These are phyloP conservation scores for Temnothorax curvispinosus DNA, from an alignment of 1,140 invertebrate species.

Conservation along the genomic window DNA sequence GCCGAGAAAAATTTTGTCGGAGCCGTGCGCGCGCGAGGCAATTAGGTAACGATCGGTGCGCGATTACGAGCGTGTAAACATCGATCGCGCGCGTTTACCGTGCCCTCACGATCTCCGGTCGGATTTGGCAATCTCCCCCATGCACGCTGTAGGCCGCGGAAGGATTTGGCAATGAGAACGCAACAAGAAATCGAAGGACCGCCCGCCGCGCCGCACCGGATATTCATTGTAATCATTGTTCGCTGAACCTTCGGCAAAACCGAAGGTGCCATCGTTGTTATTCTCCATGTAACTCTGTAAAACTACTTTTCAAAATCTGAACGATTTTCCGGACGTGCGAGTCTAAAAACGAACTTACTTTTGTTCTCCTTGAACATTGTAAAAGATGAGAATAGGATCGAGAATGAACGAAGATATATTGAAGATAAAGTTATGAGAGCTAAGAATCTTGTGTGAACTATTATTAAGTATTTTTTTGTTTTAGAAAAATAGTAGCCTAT, in stretches of 20 bases:
- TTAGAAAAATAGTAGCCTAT: neutral
- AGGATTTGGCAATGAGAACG: slow-evolving; percentile 44
- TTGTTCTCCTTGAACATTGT: neutral
- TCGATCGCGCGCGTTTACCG: neutral
- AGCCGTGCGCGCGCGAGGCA: neutral
- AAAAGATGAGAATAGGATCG: neutral
- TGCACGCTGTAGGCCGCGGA: neutral
- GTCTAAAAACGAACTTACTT: neutral
- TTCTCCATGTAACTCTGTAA: neutral
- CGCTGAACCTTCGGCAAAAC: neutral
- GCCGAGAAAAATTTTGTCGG: neutral
- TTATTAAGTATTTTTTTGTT: neutral
- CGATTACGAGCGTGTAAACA: slow-evolving; percentile 21
- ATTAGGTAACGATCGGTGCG: slow-evolving; percentile 4
- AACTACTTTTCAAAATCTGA: neutral
- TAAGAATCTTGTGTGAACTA: neutral
- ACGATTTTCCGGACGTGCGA: neutral
- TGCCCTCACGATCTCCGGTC: slow-evolving; percentile 3
- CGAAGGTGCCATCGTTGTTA: neutral
- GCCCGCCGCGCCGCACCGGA: neutral
- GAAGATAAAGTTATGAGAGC: neutral
- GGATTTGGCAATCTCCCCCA: slow-evolving; percentile 32
- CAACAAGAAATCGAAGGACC: slow-evolving; percentile 30
- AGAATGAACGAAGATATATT: neutral
- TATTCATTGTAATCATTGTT: slow-evolving; percentile 30